Conservation (phyloP, 2,888 invertebrate genomes). For the Tipula unca region DNA sequence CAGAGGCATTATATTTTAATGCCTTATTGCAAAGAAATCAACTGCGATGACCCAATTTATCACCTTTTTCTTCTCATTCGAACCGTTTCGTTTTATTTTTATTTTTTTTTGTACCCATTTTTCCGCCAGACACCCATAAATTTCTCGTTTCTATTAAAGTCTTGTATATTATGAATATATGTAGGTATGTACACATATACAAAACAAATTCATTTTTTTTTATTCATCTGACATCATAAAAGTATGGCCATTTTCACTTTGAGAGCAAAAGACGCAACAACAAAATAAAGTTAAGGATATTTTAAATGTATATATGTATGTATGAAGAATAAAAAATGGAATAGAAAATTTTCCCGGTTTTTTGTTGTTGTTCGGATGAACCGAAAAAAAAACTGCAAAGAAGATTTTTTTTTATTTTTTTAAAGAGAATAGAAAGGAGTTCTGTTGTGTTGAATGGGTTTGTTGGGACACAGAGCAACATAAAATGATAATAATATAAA, state of each 20-base stretch:
- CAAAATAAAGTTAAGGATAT: neutral
- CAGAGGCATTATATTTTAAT: neutral
- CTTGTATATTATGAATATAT: neutral
- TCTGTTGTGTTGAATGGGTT: neutral
- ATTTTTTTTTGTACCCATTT: neutral
- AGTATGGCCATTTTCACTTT: neutral
- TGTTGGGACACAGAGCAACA: neutral
- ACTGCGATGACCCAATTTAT: neutral
- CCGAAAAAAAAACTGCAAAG: neutral
- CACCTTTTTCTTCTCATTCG: neutral
- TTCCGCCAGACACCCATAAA: neutral
- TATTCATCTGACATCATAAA: neutral
- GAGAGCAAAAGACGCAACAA: neutral
- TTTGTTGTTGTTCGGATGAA: neutral
- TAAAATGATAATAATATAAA: constrained; percentile 8
- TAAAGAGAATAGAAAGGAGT: neutral
- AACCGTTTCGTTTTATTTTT: neutral
- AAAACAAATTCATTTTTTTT: neutral
- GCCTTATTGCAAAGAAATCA: neutral
- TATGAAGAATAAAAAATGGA: neutral
- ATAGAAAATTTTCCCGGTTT: neutral
- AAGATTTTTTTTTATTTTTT: neutral
- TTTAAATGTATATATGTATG: no score
- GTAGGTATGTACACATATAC: neutral
- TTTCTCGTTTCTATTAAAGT: neutral